Base-by-base conservation (phyloP, 2,888 invertebrate genomes). In the Sphaerophoria taeniata region DNA sequence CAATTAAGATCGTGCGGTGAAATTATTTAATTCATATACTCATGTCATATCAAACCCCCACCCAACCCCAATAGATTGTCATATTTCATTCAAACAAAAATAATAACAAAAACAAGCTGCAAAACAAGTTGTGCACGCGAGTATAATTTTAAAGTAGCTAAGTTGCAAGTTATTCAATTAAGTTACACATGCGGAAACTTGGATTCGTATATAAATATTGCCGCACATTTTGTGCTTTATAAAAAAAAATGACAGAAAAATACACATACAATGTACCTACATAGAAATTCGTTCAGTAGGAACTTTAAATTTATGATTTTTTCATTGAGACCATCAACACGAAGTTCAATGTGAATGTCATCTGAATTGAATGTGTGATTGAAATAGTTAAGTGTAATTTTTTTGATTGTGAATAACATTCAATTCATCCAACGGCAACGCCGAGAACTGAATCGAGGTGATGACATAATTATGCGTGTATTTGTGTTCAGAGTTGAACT, bases 21-120 rank as follows among this genome's bases (percentile, higher is more conserved):
- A 55, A 76, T 81, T 47, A 76, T 67, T 72, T 81, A 51, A 60
- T 60, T 81, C 51, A 43, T 53, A 58, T 53, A 58, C 53, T 47
- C 24, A 49, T 39, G 47, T 76, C 24, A 24, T 24, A 24, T 24
- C 24, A 24, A 2, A 24, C 24, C 24, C 24, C 24, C 24, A 24
- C 24, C 24, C 24, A 1, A 24, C 24, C 24, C 24, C 24, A 24
- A 24, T 1, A 24, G 24, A 24, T 24, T 24, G 24, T 24, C 24
- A 2, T 43, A 43, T 43, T 43, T 43, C 43, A 43, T 43, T 43
- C 12, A 43, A 43, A 43, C 4, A 43, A 43, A 33, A 34, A 16
- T 11, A 34, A 9, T 16, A 16, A 7, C 34, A 34, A 56, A 9
- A 9, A 45, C 34, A 45, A n/a, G 14, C n/a, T 16, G 9, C 36